phyloP scores from a whole-genome alignment of 2,797 vertebrate genomes.

The Crax fasciolata region DNA sequence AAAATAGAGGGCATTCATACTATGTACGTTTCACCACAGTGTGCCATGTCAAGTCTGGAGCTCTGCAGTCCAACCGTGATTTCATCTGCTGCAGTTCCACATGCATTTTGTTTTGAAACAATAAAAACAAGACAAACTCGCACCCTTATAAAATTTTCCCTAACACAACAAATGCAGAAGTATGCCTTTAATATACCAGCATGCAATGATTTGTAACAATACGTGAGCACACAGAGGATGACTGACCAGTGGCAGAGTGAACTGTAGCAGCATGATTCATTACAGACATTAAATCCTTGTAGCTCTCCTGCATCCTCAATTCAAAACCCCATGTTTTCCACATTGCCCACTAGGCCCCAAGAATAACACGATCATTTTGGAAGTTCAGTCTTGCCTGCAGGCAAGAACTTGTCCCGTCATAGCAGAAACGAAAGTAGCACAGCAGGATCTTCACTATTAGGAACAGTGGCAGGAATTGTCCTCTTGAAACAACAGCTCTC shows the following conservation, averaged over 20 bases:
- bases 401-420: constrained; percentile 30
- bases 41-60: neutral
- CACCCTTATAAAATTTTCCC: constrained; percentile 16
- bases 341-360: constrained; percentile 38
- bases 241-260: neutral
- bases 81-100: neutral
- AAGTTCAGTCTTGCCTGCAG: constrained; percentile 59
- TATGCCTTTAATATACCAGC: neutral
- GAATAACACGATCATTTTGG: constrained; percentile 50
- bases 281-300: constrained; percentile 16
- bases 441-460: constrained; percentile 41
- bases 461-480: constrained; percentile 24
- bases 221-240: neutral
- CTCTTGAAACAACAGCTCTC: constrained; percentile 17
- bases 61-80: neutral
- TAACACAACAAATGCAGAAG: neutral
- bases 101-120: neutral
- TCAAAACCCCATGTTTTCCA: constrained; percentile 42
- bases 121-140: neutral
- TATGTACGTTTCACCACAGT: neutral
- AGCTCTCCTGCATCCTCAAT: constrained; percentile 21
- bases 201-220: neutral
- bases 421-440: constrained; percentile 50
- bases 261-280: constrained; percentile 28
- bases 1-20: neutral